Base-by-base conservation (phyloP, 2,888 invertebrate species). In the Callimorpha dominula region DNA sequence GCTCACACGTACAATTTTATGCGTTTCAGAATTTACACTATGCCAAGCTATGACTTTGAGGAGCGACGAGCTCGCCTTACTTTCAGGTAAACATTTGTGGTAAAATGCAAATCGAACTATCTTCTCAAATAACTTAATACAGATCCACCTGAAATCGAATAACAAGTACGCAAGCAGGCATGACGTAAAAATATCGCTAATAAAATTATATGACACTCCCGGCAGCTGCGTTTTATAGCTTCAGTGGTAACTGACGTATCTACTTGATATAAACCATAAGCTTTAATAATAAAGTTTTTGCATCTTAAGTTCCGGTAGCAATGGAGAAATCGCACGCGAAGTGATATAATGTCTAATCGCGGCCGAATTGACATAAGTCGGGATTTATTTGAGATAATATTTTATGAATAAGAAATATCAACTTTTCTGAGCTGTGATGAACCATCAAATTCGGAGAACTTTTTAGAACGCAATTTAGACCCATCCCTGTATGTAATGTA, bases 81-180 rank as follows among this genome's bases (percentile, higher is more conserved):
- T 46, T 9, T 46, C 4, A 46, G 43, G 4, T 4, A 8, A 3
- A 46, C 43, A 8, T 46, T 46, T 46, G 43, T 46, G 6, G 6
- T 8, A 46, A 46, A 46, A 46, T 46, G 9, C 6, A 46, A 46
- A 46, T 9, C 43, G 43, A 46, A 8, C 6, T 46, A 46, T 46
- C 43, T 46, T 8, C 43, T 31, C 31, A 31, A 46, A 65, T 20
- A 50, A 50, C 31, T 65, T 49, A 20, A 31, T 65, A 31, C 49
- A 71, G 78, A 82, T 79, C 75, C 73, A 54, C 50, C 71, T 80
- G 67, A 72, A 72, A 72, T 77, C 77, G 75, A 82, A 82, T 79
- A 82, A 78, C 81, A 77, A 71, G 69, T 71, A 73, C 72, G 72
- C 72, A 77, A 80, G n/a, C n/a, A n/a, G n/a, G n/a, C n/a, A n/a